phyloP scores from a whole-genome alignment of 2,888 invertebrate species.

The Serrognathus titanus region DNA sequence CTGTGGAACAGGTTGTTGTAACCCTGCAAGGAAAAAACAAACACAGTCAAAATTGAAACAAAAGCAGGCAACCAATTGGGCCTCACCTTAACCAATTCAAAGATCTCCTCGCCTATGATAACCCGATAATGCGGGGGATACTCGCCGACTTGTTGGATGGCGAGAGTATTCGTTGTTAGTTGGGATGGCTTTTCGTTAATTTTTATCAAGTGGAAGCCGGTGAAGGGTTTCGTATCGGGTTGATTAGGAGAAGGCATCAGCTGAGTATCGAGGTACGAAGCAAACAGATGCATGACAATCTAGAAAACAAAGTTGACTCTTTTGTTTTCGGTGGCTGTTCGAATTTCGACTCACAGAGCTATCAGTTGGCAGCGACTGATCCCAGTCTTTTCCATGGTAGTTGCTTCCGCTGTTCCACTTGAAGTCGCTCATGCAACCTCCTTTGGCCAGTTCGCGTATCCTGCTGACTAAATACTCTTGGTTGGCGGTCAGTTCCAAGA shows the following conservation, averaged over 20 bases:
- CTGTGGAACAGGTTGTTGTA: conserved; percentile 87
- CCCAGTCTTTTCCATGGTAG: conserved; percentile 74
- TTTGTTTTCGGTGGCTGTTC: neutral
- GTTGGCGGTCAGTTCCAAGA: conserved; percentile 76
- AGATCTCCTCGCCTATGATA: conserved; percentile 62
- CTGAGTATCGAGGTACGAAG: conserved; percentile 82
- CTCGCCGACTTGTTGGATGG: conserved; percentile 60
- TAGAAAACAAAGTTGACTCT: conserved; percentile 40
- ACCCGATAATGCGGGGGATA: conserved; percentile 73
- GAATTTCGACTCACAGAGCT: conserved; percentile 61
- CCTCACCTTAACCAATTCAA: conserved; percentile 64
- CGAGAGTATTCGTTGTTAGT: conserved; percentile 53
- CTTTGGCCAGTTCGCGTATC: conserved; percentile 71
- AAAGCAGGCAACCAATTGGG: neutral
- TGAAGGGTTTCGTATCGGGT: conserved; percentile 65
- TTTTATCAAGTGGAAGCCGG: conserved; percentile 51
- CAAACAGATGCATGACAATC: conserved; percentile 81
- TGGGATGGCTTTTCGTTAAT: conserved; percentile 49
- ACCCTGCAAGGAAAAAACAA: conserved; percentile 57
- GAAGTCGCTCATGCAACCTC: conserved; percentile 85
- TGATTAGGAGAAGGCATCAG: conserved; percentile 63
- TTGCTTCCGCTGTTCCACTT: conserved; percentile 82
- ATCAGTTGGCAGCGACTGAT: conserved; percentile 81
- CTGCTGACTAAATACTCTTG: conserved; percentile 83
- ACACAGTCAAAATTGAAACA: neutral